A percentile compares a stretch with the other conserved stretches of the same genome.
Conservation (phyloP, 2,797 vertebrate genomes). For the Ptychadena robeensis region DNA sequence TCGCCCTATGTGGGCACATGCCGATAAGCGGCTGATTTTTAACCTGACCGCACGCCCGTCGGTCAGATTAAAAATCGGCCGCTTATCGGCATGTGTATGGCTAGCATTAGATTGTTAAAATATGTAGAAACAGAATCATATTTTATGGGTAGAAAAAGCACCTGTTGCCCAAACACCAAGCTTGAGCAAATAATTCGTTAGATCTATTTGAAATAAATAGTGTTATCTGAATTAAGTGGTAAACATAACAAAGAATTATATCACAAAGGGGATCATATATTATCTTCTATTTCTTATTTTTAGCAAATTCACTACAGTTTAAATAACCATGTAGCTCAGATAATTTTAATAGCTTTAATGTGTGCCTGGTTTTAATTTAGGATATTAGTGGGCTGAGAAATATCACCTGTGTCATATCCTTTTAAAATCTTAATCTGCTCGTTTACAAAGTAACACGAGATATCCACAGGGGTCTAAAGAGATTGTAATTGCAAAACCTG, state of each 20-base stretch:
- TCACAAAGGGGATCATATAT: background rate
- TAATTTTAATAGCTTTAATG: background rate
- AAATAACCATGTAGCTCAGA: background rate
- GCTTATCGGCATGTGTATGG: too few species aligned
- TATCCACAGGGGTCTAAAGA: conserved; percentile 23
- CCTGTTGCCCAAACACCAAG: too few species aligned
- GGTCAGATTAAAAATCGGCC: too few species aligned
- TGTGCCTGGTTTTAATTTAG: background rate
- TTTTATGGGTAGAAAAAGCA: too few species aligned
- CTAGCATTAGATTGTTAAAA: too few species aligned
- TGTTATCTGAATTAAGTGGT: background rate
- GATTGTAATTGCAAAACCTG: conserved; percentile 6
- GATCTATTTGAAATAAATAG: background rate
- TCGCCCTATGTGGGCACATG: too few species aligned
- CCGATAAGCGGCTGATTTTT: too few species aligned
- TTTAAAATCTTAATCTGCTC: conserved; percentile 23
- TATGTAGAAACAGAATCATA: too few species aligned
- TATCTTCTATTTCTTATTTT: conserved; percentile 7
- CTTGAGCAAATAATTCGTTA: background rate
- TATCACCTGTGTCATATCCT: background rate
- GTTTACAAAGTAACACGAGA: conserved; percentile 21
- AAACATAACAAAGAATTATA: background rate
- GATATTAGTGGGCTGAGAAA: background rate
- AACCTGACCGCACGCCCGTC: too few species aligned
- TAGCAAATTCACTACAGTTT: background rate